Base-by-base conservation (phyloP, 2,888 invertebrate genomes). In the Sinodicranocentrus sp. region DNA sequence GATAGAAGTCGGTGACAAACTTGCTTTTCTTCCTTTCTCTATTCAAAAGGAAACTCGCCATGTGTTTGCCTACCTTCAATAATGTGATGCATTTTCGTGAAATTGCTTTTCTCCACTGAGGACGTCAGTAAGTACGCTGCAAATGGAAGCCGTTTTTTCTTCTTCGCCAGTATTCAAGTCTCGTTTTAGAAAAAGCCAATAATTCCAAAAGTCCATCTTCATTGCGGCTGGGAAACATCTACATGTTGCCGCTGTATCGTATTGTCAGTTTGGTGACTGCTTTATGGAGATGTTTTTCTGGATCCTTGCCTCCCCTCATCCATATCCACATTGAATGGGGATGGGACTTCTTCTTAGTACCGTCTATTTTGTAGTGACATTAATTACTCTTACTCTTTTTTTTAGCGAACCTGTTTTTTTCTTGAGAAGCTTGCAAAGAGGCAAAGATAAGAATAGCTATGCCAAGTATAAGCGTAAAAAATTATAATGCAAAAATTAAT, bases 151-250 rank as follows among this genome's bases (percentile, higher is more conserved):
- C 5, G 13, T 3, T 63, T 63, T 28, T 33, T 6, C n/a, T 68
- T 26, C 5, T 23, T 54, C 23, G 70, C n/a, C 21, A 6, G 28
- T 25, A 70, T 15, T 65, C 65, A 65, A 65, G 28, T 54, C 71
- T 43, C 57, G 19, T 65, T 65, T 33, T 54, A 19, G 3, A 26
- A 54, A 71, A 71, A 71, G 71, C 71, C 71, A 71, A 71, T 71
- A 71, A 71, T 57, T 71, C 71, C 43, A 57, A 39, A 71, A 71
- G 71, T 70, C 70, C 17, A 21, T 52, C 8, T 6, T 10, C 48
- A 48, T 6, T 6, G 10, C 3, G 33, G 3, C 33, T 33, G 33
- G 15, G 48, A 21, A 19, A n/a, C n/a, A n/a, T n/a, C 70, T 54
- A 21, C 54, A n/a, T 21, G 54, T 17, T 33, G 10, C 19, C 21